Percentiles rank a stretch among this genome's conserved stretches.
phyloP scores from a whole-genome alignment of 1,140 invertebrate genomes.

The Sinonovacula constricta region DNA sequence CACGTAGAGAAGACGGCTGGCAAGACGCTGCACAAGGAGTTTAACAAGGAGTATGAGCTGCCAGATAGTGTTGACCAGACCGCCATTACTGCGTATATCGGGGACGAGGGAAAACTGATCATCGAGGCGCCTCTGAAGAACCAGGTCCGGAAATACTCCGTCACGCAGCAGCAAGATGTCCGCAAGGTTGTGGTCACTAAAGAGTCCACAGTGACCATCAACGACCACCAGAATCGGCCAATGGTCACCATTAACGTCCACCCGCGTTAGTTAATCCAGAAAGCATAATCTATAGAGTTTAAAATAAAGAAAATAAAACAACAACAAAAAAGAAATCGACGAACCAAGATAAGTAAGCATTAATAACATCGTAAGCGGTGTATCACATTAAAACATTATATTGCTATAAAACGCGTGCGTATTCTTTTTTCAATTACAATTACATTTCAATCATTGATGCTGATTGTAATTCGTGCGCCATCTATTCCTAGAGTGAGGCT shows the following conservation, averaged over 20 bases:
- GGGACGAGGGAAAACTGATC: constrained; percentile 74
- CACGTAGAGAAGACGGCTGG: constrained; percentile 75
- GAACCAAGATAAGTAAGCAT: too few species aligned
- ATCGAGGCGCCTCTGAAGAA: constrained; percentile 76
- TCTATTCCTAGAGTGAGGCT: too few species aligned
- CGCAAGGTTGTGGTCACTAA: constrained; percentile 72
- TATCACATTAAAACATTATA: too few species aligned
- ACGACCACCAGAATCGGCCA: constrained; percentile 68
- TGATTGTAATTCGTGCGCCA: too few species aligned
- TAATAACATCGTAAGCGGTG: too few species aligned
- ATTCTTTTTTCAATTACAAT: too few species aligned
- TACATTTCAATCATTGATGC: too few species aligned
- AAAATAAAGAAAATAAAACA: neutral
- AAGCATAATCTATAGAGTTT: neutral
- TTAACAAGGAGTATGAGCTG: constrained; percentile 78
- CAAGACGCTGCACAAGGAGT: constrained; percentile 76
- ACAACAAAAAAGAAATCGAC: too few species aligned
- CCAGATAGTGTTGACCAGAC: constrained; percentile 77
- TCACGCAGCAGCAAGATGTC: constrained; percentile 73
- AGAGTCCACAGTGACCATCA: constrained; percentile 73
- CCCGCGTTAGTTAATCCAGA: constrained; percentile 54
- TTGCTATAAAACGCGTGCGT: too few species aligned
- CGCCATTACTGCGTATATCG: constrained; percentile 75
- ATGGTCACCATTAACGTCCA: constrained; percentile 74
- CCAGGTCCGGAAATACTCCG: constrained; percentile 66